These are phyloP conservation scores for Luscinia megarhynchos DNA, from an alignment of 2,797 vertebrate genomes.

Conservation along the genomic window DNA sequence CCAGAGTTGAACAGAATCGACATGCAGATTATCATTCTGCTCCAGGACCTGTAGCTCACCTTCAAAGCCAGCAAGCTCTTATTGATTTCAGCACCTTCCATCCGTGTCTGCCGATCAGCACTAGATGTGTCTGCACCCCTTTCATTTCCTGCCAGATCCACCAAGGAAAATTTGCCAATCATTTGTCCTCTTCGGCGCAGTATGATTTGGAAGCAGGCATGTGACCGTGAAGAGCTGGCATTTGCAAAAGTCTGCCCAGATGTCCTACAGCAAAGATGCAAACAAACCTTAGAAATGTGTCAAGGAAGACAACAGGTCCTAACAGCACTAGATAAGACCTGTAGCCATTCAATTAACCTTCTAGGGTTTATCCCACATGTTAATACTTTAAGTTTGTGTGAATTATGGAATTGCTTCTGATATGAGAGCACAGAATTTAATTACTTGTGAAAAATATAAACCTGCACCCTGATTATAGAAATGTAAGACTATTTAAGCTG, in stretches of 20 bases:
- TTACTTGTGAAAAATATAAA: not conserved
- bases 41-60: conserved; percentile 75
- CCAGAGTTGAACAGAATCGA: not conserved
- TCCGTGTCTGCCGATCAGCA: conserved; percentile 90
- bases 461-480: not conserved
- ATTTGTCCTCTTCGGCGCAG: conserved; percentile 84
- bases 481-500: not conserved
- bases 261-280: conserved; percentile 81
- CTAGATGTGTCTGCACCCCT: conserved; percentile 90
- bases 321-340: not conserved
- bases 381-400: not conserved
- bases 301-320: not conserved
- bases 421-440: not conserved
- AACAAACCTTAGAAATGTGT: not conserved
- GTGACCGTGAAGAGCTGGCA: conserved; percentile 93
- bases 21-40: not conserved
- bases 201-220: conserved; percentile 93
- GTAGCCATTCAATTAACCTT: not conserved
- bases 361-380: not conserved
- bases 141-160: conserved; percentile 96
- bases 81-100: conserved; percentile 96
- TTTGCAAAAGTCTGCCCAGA: conserved; percentile 97
- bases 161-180: conserved; percentile 93
- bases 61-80: conserved; percentile 95
- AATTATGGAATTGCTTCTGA: not conserved